These are phyloP conservation scores for Euzetes globulus DNA, from an alignment of 2,888 invertebrate genomes.

Conservation along the genomic window DNA sequence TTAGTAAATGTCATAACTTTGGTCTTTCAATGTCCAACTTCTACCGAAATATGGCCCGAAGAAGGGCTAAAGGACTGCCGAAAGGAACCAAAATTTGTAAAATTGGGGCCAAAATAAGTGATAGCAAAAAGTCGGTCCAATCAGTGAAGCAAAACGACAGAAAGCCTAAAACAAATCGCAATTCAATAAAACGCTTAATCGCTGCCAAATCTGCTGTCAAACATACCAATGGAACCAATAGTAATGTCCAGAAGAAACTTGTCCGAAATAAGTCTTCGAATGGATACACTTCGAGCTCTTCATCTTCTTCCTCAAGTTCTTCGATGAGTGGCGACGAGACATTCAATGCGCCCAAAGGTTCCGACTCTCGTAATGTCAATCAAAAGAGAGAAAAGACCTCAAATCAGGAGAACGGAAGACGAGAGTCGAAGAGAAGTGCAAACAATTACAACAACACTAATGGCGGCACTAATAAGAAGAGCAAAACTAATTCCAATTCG, in stretches of 20 bases:
- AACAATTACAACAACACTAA: not conserved
- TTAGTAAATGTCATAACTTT: not conserved
- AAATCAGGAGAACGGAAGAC: not conserved
- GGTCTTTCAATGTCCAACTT: slow-evolving; percentile 8
- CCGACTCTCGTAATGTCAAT: not conserved
- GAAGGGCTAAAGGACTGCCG: slow-evolving; percentile 5
- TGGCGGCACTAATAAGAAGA: not conserved
- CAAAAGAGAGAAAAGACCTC: not conserved
- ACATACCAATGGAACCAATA: not conserved
- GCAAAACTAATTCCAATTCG: not conserved
- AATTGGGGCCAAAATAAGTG: slow-evolving; percentile 5
- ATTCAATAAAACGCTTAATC: not conserved
- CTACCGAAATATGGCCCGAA: slow-evolving; percentile 19
- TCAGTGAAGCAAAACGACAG: slow-evolving; percentile 1
- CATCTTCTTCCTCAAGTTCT: not conserved
- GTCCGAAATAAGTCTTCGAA: not conserved
- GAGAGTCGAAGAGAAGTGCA: not conserved
- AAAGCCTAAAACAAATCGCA: not conserved
- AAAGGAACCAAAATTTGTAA: not conserved
- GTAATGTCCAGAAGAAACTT: not conserved
- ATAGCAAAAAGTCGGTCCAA: not conserved
- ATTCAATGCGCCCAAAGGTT: not conserved
- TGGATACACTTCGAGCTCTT: not conserved
- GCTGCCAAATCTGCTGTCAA: not conserved
- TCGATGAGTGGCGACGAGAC: not conserved